Conservation (phyloP, 2,888 invertebrate genomes). For the Halictus ligatus region DNA sequence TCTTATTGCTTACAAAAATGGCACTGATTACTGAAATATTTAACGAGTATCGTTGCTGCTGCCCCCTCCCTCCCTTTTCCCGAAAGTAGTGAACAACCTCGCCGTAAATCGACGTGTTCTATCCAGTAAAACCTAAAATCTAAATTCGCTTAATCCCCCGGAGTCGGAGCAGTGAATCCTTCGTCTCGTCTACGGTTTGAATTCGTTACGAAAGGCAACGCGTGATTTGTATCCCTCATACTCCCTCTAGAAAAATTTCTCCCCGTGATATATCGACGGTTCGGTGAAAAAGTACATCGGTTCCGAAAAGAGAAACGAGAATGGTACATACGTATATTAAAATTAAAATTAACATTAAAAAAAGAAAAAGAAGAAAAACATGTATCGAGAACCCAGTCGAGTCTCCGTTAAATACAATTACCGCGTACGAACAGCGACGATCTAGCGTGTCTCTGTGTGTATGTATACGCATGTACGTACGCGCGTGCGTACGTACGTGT, state of each 20-base stretch:
- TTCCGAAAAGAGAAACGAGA: constrained; percentile 19
- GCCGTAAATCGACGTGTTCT: constrained; percentile 60
- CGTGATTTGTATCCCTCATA: constrained; percentile 78
- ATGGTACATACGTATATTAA: background rate
- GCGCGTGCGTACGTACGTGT: too few species aligned
- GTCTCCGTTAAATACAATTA: constrained; percentile 38
- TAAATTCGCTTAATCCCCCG: constrained; percentile 66
- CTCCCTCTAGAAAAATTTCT: constrained; percentile 66
- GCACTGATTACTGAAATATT: constrained; percentile 81
- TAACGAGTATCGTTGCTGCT: constrained; percentile 73
- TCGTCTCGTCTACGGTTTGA: constrained; percentile 67
- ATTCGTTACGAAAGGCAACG: constrained; percentile 82
- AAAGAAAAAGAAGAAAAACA: constrained; percentile 18
- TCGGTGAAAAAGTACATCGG: constrained; percentile 50
- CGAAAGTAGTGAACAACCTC: constrained; percentile 51
- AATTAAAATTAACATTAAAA: background rate
- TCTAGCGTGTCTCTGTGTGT: constrained; percentile 26
- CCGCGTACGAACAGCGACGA: constrained; percentile 52
- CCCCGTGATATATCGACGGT: constrained; percentile 58
- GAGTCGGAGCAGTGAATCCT: constrained; percentile 67
- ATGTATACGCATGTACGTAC: constrained; percentile 16
- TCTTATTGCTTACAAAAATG: constrained; percentile 83
- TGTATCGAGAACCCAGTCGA: constrained; percentile 3
- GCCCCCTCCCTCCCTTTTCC: background rate
- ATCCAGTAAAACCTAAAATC: constrained; percentile 67